phyloP scores from a whole-genome alignment of 2,113 vertebrate species.

The Ovis canadensis region DNA sequence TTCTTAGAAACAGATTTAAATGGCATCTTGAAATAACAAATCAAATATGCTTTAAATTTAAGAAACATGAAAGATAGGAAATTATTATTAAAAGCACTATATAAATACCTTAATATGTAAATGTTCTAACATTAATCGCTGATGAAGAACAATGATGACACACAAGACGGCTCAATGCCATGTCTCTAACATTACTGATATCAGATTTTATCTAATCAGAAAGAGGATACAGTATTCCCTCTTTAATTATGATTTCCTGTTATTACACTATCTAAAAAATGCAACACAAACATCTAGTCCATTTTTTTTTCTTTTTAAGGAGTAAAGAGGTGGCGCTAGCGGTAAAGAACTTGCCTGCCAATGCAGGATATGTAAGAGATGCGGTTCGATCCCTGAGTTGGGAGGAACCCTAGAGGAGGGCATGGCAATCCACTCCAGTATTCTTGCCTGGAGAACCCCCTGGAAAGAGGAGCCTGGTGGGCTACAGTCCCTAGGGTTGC shows the following conservation, averaged over 20 bases:
- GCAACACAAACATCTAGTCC: not conserved
- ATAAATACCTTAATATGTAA: not conserved
- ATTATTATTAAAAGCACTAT: slow-evolving; percentile 10
- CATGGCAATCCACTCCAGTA: not conserved
- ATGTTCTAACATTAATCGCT: not conserved
- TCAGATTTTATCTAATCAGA: not conserved
- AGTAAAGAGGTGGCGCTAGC: not conserved
- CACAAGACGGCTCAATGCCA: not conserved
- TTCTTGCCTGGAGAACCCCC: not conserved
- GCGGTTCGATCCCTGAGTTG: not conserved
- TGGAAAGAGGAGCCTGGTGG: not conserved
- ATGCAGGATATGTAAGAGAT: not conserved
- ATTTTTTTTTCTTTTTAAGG: not conserved
- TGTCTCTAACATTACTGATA: not conserved
- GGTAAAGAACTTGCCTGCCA: not conserved
- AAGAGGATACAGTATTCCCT: not conserved
- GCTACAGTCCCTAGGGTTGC: not conserved
- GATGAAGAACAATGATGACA: not conserved
- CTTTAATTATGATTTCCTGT: not conserved
- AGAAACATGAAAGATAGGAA: not conserved
- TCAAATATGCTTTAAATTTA: not conserved
- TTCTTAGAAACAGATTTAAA: not conserved
- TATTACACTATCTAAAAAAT: not conserved
- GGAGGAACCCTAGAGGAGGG: not conserved
- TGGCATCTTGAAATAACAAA: not conserved